phyloP scores from a whole-genome alignment of 1,140 invertebrate genomes.

The Drosophila punjabiensis region DNA sequence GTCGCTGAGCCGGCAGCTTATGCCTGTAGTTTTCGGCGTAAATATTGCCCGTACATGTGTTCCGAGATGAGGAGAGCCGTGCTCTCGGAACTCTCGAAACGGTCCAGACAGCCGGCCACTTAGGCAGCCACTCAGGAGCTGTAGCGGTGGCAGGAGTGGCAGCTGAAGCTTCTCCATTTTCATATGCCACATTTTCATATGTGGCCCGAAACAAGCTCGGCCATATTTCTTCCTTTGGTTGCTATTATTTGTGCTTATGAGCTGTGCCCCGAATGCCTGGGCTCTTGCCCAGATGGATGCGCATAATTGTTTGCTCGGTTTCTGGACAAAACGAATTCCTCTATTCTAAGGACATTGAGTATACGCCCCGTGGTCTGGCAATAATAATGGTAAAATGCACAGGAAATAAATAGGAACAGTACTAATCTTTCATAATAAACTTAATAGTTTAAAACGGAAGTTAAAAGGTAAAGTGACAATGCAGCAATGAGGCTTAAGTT shows the following conservation, averaged over 20 bases:
- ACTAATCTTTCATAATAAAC: too few species aligned
- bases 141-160: slow-evolving; percentile 22
- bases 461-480: too few species aligned
- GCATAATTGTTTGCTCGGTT: slow-evolving; percentile 54
- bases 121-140: slow-evolving; percentile 65
- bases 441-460: too few species aligned
- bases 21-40: slow-evolving; percentile 69
- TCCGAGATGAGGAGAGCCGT: slow-evolving; percentile 21
- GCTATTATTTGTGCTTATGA: slow-evolving; percentile 11
- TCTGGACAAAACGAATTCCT: slow-evolving; percentile 20
- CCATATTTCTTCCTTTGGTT: slow-evolving; percentile 7
- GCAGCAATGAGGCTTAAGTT: background rate
- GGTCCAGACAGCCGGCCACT: slow-evolving; percentile 52
- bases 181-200: slow-evolving; percentile 47
- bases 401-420: background rate
- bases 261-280: slow-evolving; percentile 20
- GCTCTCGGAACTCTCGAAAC: slow-evolving; percentile 17
- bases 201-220: slow-evolving; percentile 2
- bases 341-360: slow-evolving; percentile 12
- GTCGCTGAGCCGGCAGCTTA: slow-evolving; percentile 48
- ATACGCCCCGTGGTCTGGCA: slow-evolving; percentile 18
- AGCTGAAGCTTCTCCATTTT: slow-evolving; percentile 27
- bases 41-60: slow-evolving; percentile 57
- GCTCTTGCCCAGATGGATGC: slow-evolving; percentile 56
- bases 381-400: slow-evolving; percentile 15